A percentile compares a stretch with the other conserved stretches of the same genome.
Conservation (phyloP, 2,113 vertebrate species). For the Sphyrna mokarran region DNA sequence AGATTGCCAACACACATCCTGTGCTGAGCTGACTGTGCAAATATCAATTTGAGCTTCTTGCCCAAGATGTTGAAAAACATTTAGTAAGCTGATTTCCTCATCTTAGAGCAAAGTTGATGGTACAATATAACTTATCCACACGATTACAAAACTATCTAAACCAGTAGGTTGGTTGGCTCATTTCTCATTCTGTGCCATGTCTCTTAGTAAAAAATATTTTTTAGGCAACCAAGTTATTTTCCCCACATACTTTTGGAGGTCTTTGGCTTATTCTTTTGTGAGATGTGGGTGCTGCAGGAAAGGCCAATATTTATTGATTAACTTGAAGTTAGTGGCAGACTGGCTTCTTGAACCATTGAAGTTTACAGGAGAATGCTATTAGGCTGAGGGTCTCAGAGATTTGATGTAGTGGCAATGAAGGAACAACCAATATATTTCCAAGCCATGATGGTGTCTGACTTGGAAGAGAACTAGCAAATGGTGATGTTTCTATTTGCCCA, state of each 20-base stretch:
- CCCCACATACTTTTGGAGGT: not conserved
- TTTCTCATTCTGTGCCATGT: not conserved
- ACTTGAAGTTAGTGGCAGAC: too few species aligned
- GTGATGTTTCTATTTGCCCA: too few species aligned
- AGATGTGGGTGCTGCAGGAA: too few species aligned
- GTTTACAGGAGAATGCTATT: too few species aligned
- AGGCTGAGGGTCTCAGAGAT: too few species aligned
- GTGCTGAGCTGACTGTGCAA: slow-evolving; percentile 29
- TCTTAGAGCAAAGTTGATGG: slow-evolving; percentile 17
- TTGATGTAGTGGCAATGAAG: too few species aligned
- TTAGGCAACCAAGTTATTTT: not conserved
- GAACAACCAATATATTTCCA: too few species aligned
- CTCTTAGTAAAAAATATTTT: not conserved
- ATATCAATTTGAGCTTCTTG: slow-evolving; percentile 24
- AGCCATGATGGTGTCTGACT: too few species aligned
- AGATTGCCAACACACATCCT: slow-evolving; percentile 26
- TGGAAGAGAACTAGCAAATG: too few species aligned
- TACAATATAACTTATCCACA: not conserved
- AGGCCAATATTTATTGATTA: too few species aligned
- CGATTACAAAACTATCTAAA: slow-evolving; percentile 8
- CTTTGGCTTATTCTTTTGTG: not conserved
- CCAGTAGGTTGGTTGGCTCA: not conserved
- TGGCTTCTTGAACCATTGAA: not conserved
- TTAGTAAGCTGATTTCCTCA: not conserved
- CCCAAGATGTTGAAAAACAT: slow-evolving; percentile 21